These are phyloP conservation scores for Sinonovacula constricta DNA, from an alignment of 1,140 invertebrate genomes.

Conservation along the genomic window DNA sequence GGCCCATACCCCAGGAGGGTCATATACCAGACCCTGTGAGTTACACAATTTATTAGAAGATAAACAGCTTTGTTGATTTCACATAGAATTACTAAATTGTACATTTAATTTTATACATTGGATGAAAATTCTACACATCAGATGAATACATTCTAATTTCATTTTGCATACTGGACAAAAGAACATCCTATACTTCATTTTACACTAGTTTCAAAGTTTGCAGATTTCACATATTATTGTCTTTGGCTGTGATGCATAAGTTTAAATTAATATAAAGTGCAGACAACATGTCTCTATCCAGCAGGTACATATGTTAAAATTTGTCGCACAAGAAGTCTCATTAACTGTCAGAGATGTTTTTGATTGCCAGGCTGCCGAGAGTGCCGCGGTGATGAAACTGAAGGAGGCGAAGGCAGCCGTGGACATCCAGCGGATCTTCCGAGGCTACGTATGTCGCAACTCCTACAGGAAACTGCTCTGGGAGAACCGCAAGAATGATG, in stretches of 20 bases:
- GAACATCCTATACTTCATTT: too few species aligned
- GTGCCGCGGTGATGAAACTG: conserved; percentile 62
- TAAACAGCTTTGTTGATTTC: not conserved
- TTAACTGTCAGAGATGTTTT: too few species aligned
- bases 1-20: conserved; percentile 68
- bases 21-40: conserved; percentile 70
- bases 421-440: conserved; percentile 76
- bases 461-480: conserved; percentile 68
- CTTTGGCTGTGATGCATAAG: too few species aligned
- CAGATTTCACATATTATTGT: too few species aligned
- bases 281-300: too few species aligned
- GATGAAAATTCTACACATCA: not conserved
- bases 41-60: conserved; percentile 3
- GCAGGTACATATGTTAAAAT: too few species aligned
- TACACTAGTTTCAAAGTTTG: too few species aligned
- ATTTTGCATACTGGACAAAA: too few species aligned
- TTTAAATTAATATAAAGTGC: too few species aligned
- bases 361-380: too few species aligned
- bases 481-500: conserved; percentile 63
- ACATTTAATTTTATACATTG: not conserved
- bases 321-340: too few species aligned
- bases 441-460: conserved; percentile 73
- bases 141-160: not conserved
- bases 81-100: not conserved
- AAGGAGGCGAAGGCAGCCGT: conserved; percentile 73